Base-by-base conservation (phyloP, 2,113 vertebrate species). In the Proteles cristata region DNA sequence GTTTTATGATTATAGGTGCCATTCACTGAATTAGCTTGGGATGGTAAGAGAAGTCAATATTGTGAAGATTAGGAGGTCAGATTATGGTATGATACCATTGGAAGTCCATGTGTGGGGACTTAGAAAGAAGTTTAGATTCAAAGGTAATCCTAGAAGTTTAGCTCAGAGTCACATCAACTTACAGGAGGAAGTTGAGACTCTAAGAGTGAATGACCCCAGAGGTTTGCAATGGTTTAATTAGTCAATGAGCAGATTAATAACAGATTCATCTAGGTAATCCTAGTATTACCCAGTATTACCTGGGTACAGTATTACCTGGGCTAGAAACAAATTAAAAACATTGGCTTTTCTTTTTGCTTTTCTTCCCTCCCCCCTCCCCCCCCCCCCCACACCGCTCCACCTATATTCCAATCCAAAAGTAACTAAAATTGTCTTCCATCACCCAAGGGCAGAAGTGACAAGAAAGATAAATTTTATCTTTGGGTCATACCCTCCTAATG, bases 351-450 rank as follows among this genome's bases (percentile, higher is more conserved):
- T 35, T 55, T 77, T 53, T 90, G 14, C 5, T 28, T 33, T 65
- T 6, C 25, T 11, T 63, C 58, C 3, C 55, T 58, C 14, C 55
- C 55, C 21, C 55, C 17, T 7, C 17, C 55, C 19, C 55, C 17
- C 2, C 17, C 17, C 19, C 17, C 17, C 7, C 6, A 1, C 7
- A 0, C 19, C 21, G 6, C 55, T 23, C 7, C 55, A 1, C 19
- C 9, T 35, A 1, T 83, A 19, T 53, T 88, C n/a, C 6, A 80
- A 11, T 82, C 83, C 58, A 86, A 6, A 11, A 90, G 21, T 85
- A 82, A 92, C 11, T 12, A 53, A 91, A 58, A 74, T 77, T 33
- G 11, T 77, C 25, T 83, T 80, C 43, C 7, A 48, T 69, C 55
- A 88, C 9, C 3, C 19, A 76, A 80, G 5, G 19, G 2, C 11